Evolutionary conservation across 1,140 invertebrate genomes (phyloP).

Genomic region (Drosophila prosaltans): DNA sequence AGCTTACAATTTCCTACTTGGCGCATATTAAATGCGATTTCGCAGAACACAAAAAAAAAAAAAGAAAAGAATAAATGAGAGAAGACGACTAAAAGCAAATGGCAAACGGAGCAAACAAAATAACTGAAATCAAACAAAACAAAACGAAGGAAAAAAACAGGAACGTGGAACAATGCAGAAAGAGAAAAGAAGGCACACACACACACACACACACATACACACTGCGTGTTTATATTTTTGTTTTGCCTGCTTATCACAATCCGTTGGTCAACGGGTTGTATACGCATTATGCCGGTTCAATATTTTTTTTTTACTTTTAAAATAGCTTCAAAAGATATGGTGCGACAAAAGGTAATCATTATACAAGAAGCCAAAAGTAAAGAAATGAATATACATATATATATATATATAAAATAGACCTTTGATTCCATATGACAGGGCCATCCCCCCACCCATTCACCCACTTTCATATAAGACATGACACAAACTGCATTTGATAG

Average conservation of each 20-base stretch:
- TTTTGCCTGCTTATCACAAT: constrained; percentile 26
- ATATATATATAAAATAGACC: too few relatives aligned
- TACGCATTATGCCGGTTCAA: constrained; percentile 42
- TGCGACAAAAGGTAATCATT: too few relatives aligned
- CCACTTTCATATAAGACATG: constrained; percentile 15
- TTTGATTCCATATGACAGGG: not conserved
- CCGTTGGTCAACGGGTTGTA: constrained; percentile 54
- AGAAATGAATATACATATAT: too few relatives aligned
- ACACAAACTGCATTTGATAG: constrained; percentile 64
- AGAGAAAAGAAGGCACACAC: not conserved
- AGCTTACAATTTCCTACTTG: constrained; percentile 78
- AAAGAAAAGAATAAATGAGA: too few relatives aligned
- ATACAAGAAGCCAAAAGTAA: too few relatives aligned
- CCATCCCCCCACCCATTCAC: too few relatives aligned
- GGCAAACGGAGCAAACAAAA: not conserved
- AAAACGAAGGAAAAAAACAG: constrained; percentile 27
- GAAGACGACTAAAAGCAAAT: not conserved
- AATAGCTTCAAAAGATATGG: constrained; percentile 36
- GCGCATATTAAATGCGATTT: constrained; percentile 65
- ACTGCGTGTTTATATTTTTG: not conserved
- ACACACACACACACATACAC: too few relatives aligned
- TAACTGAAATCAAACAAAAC: constrained; percentile 24
- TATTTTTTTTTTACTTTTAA: constrained; percentile 36
- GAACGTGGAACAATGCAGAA: constrained; percentile 18
- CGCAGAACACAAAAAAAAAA: constrained; percentile 28